These are phyloP conservation scores for Sphaerophoria rueppellii DNA, from an alignment of 2,888 invertebrate genomes.

Conservation along the genomic window DNA sequence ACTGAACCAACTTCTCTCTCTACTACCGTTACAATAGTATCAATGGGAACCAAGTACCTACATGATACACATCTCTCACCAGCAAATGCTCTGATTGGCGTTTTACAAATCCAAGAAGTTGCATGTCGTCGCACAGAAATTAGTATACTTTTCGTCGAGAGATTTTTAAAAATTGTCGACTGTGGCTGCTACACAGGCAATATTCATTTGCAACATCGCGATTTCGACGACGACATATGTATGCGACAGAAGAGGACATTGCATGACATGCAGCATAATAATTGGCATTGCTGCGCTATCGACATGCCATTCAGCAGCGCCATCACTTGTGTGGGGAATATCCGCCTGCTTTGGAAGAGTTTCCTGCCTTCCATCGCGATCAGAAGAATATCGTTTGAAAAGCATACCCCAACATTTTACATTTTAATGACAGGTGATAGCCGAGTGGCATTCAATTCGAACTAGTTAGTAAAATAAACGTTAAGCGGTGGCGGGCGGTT, in stretches of 20 bases:
- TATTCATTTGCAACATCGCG: conserved; percentile 19
- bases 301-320: background rate
- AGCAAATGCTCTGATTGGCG: conserved; percentile 20
- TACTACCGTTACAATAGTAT: conserved; percentile 8
- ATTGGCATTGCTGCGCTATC: conserved; percentile 51
- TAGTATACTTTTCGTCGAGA: conserved; percentile 41
- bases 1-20: background rate
- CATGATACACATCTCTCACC: conserved; percentile 23
- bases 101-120: conserved; percentile 20
- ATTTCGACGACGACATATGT: conserved; percentile 53
- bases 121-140: conserved; percentile 25
- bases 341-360: conserved; percentile 59
- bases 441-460: conserved; percentile 46
- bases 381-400: background rate
- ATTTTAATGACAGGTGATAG: conserved; percentile 73
- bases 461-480: conserved; percentile 65
- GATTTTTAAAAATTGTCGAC: conserved; percentile 17
- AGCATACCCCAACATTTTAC: conserved; percentile 57
- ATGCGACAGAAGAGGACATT: conserved; percentile 50
- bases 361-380: background rate
- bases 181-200: conserved; percentile 29
- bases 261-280: conserved; percentile 66
- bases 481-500: conserved; percentile 12
- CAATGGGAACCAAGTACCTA: conserved; percentile 25
- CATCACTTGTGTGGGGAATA: conserved; percentile 18